phyloP scores from a whole-genome alignment of 2,888 invertebrate genomes.

The Mayetiola destructor region DNA sequence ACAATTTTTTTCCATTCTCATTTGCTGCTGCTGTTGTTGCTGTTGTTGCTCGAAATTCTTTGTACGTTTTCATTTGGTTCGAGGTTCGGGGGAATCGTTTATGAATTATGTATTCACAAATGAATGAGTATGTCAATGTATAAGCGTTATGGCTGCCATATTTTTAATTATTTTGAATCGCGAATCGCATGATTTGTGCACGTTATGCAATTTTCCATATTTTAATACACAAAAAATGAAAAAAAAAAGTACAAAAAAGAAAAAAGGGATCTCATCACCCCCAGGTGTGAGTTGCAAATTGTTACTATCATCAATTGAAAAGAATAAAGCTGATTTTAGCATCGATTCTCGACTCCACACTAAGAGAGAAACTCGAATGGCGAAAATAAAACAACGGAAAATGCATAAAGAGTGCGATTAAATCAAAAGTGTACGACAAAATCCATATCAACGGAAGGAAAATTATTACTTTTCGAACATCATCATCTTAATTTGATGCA shows the following conservation, averaged over 20 bases:
- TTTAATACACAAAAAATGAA: neutral
- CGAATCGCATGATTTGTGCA: neutral
- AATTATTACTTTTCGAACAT: conserved; percentile 10
- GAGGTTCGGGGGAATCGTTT: neutral
- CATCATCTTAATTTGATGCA: neutral
- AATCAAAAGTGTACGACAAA: neutral
- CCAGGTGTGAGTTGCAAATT: neutral
- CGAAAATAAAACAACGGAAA: neutral
- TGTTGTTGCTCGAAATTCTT: neutral
- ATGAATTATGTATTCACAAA: conserved; percentile 7
- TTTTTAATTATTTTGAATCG: conserved; percentile 1
- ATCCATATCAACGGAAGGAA: neutral
- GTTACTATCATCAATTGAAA: conserved; percentile 5
- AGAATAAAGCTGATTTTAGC: conserved; percentile 10
- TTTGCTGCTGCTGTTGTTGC: too few species aligned
- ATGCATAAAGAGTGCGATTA: too few species aligned
- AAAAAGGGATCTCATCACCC: neutral
- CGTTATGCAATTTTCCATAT: neutral
- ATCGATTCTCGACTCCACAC: neutral
- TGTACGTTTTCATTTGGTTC: neutral
- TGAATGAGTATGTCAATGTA: neutral
- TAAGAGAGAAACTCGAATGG: too few species aligned
- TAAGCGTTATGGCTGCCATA: conserved; percentile 5
- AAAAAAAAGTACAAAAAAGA: neutral
- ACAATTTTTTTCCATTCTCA: conserved; percentile 3